Percentiles rank a stretch among this genome's conserved stretches.
phyloP scores from a whole-genome alignment of 2,888 invertebrate species.

The Drepana falcataria region DNA sequence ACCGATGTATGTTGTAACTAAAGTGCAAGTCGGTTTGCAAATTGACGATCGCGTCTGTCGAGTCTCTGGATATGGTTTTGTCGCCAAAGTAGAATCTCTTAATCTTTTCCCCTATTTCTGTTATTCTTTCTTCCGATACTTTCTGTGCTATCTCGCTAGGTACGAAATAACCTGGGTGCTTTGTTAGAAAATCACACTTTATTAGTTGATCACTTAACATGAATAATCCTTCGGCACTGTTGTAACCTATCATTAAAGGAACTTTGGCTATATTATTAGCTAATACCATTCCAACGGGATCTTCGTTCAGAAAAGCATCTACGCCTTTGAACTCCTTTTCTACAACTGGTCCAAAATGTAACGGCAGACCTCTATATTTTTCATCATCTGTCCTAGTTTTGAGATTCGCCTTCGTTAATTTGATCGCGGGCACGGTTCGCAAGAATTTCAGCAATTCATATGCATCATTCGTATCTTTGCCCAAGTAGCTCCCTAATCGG shows the following conservation, averaged over 20 bases:
- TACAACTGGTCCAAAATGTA: constrained; percentile 45
- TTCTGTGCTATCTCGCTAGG: constrained; percentile 38
- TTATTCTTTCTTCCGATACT: constrained; percentile 24
- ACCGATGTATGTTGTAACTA: constrained; percentile 39
- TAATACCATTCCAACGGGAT: constrained; percentile 34
- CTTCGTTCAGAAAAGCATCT: constrained; percentile 40
- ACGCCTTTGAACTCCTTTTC: constrained; percentile 42
- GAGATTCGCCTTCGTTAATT: constrained; percentile 32
- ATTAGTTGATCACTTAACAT: constrained; percentile 26
- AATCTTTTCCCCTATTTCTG: constrained; percentile 39
- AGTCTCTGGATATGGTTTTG: constrained; percentile 28
- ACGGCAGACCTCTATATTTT: constrained; percentile 37
- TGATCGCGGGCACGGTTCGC: constrained; percentile 33
- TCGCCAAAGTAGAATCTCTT: constrained; percentile 40
- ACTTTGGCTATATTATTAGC: constrained; percentile 36
- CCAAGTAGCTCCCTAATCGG: constrained; percentile 40
- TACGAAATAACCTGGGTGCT: constrained; percentile 36
- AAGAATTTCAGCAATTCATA: constrained; percentile 40
- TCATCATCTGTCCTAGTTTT: constrained; percentile 42
- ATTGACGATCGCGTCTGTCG: constrained; percentile 26
- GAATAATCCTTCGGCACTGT: constrained; percentile 46
- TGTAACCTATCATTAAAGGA: constrained; percentile 49
- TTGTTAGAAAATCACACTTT: constrained; percentile 32
- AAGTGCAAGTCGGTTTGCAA: constrained; percentile 43
- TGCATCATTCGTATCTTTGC: constrained; percentile 41